phyloP scores from a whole-genome alignment of 1,140 invertebrate species.

The Lepidurus packardi region DNA sequence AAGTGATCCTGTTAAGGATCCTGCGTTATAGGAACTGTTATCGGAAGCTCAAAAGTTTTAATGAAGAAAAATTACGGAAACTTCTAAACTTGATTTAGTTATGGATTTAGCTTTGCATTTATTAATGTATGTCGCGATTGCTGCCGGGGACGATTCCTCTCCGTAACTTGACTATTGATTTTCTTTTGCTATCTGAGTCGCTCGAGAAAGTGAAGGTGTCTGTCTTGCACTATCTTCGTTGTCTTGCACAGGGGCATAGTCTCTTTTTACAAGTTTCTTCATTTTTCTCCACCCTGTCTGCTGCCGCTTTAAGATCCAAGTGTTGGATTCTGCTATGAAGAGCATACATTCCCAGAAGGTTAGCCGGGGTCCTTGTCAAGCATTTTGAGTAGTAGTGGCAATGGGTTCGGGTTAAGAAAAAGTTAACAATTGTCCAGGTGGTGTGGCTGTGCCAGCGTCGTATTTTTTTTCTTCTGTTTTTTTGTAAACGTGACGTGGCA shows the following conservation, averaged over 20 bases:
- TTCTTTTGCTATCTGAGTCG: neutral
- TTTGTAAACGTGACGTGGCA: neutral
- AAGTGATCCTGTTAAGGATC: neutral
- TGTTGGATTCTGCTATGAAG: neutral
- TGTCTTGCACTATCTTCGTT: neutral
- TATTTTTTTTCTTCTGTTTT: neutral
- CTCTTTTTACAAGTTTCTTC: neutral
- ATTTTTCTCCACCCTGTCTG: neutral
- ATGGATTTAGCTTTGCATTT: neutral
- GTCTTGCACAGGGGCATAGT: neutral
- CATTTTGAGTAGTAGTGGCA: neutral
- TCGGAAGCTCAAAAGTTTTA: neutral
- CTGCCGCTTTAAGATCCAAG: neutral
- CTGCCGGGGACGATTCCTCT: neutral
- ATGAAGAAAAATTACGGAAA: neutral
- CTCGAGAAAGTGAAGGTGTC: constrained; percentile 7
- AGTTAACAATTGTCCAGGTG: neutral
- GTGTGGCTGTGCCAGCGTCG: neutral
- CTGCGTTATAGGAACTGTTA: neutral
- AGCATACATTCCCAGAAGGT: neutral
- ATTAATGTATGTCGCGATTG: neutral
- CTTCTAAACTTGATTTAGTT: neutral
- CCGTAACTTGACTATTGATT: constrained; percentile 6
- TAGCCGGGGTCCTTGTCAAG: neutral
- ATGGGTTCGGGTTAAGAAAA: neutral